Evolutionary conservation across 2,797 vertebrate genomes (phyloP), one percentile per base, ranked within the genome.

Genomic region (Mormyrus hasselquistii): DNA sequence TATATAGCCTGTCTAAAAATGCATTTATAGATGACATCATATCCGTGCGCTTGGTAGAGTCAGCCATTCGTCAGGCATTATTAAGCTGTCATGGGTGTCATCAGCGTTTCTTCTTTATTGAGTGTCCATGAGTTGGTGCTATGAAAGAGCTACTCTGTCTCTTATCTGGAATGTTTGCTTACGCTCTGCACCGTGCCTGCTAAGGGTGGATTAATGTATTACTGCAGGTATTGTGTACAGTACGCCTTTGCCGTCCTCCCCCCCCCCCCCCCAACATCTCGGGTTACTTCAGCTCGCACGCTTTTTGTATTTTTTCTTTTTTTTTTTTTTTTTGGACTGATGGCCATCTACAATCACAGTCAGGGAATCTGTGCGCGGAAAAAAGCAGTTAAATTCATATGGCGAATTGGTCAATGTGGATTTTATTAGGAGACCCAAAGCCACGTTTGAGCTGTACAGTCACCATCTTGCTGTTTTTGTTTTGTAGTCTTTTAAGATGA

Each of bases 81-180:
- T 79, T 76, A 52, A 76, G 19, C 47, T 79, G 47, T 79, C 22
- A 34, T 88, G 62, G 73, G 16, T 69, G 44, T 88, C n/a, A 19
- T 88, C 86, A 59, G 25, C 2, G 34, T 29, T 57, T 16, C 14
- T 34, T 50, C 16, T 73, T 73, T 88, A 88, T 52, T 53, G 47
- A 47, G 10, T 25, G 29, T 34, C 62, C 47, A 16, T 52, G 22
- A 52, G 25, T 52, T 50, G 10, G 47, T 50, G 47, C 47, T n/a
- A 88, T 79, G 25, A 88, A 88, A 76, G 49, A 52, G 49, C 47
- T 52, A 38, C 49, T 79, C 65, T 79, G 65, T 53, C n/a, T 79
- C 47, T 50, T 76, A 88, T 52, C 22, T 79, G 16, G 49, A 50
- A 73, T 88, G 47, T 88, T 88, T 88, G 87, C 62, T 55, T 53